Evolutionary conservation across 1,140 invertebrate genomes (phyloP), one percentile per base, ranked within the genome.

Genomic region (Amyelois transitella): DNA sequence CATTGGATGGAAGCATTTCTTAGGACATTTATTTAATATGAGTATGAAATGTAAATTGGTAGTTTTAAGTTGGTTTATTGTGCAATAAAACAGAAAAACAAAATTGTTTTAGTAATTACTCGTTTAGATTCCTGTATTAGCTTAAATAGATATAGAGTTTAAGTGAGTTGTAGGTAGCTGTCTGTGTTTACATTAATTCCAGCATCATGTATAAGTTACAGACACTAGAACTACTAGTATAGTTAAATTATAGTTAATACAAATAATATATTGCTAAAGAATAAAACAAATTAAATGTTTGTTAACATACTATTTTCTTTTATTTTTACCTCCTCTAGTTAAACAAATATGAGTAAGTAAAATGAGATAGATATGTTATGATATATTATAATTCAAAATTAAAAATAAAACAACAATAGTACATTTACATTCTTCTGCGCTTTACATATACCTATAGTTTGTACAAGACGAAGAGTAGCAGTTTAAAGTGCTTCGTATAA

Each of bases 201-300:
- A 62, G 52, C 55, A 62, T 56, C 53, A 60, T 58, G 49, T 58
- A 61, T 60, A 54, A 48, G 19, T 21, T 49, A 44, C 49, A 57
- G 64, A 69, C 64, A 72, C 64, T 77, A 71, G 65, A 71, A 66
- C 75, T 79, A 79, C 66, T 65, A 54, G 65, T 71, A 74, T 85
- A 88, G 85, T 76, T 83, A 84, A 85, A 84, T 77, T 76, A 83
- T 77, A 84, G 71, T 81, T 77, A 84, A 77, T 78, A 84, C 76
- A 84, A 78, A 84, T 87, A 87, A 86, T 87, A 87, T 87, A 87
- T 87, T 83, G 75, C 76, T 87, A 77, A 87, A 77, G 66, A 79
- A 76, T 79, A 75, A 75, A 80, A 48, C 45, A 84, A 74, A 87
- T 81, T 87, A 87, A 87, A 87, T 86, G 84, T 87, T 87, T 85